Conservation (phyloP, 2,797 vertebrate species). For the Urosaurus nigricauda region DNA sequence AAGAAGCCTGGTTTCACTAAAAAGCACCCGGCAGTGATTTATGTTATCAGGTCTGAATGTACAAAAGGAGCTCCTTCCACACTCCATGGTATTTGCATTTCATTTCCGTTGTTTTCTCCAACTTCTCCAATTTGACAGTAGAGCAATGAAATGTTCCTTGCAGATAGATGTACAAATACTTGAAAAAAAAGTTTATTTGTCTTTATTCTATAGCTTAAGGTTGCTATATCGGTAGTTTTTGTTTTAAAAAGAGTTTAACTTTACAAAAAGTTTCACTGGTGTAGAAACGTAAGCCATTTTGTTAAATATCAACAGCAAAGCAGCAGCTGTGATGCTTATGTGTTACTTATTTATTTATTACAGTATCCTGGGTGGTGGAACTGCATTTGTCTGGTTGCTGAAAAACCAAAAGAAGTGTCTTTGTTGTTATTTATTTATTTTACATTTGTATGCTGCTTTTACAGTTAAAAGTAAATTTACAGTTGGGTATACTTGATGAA, state of each 20-base stretch:
- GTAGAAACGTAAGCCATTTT: background rate
- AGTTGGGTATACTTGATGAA: background rate
- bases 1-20: background rate
- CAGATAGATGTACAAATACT: background rate
- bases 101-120: too few relatives aligned
- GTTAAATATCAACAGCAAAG: background rate
- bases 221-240: background rate
- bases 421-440: conserved; percentile 5
- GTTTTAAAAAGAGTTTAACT: background rate
- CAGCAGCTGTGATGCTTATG: too few relatives aligned
- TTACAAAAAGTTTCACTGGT: background rate
- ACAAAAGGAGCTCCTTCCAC: background rate
- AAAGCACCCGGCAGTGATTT: background rate
- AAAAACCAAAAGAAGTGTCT: background rate
- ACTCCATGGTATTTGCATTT: background rate
- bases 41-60: background rate
- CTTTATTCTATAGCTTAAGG: background rate
- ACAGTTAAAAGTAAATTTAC: background rate
- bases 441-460: background rate
- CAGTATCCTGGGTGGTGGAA: background rate
- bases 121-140: background rate
- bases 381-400: background rate
- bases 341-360: background rate
- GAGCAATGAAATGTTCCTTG: too few relatives aligned
- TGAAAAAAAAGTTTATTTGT: background rate